Base-by-base conservation (phyloP, 2,888 invertebrate genomes). In the Cylloceria caligata region DNA sequence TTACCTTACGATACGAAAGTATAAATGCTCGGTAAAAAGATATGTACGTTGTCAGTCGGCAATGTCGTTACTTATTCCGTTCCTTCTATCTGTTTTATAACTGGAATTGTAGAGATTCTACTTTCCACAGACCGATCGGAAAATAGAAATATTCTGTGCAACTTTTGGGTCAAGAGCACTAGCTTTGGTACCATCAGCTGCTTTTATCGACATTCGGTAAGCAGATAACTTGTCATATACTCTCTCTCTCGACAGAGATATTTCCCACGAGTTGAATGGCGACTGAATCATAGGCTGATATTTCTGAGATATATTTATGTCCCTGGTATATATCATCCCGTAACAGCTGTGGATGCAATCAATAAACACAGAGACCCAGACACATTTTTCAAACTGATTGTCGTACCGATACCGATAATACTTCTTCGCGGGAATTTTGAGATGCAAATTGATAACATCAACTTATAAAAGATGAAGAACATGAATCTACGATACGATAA, bases 401-500 rank as follows among this genome's bases (percentile, higher is more conserved):
- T 39, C 64, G 11, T 11, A 42, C 19, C 13, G 39, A 24, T 36
- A 2, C 4, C 27, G 24, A n/a, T n/a, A n/a, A n/a, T n/a, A n/a
- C 24, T 13, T 42, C 4, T 11, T 11, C 24, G 21, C 5, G 3
- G 5, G 7, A 21, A 21, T 39, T 21, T 21, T 1, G 4, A 24
- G 55, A 65, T 11, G 11, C 55, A 45, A 67, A 13, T 67, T 27
- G 13, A 27, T 65, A 21, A 64, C 39, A 30, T 19, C 60, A 24
- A 57, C 30, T 30, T 24, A 45, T 47, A 16, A 52, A 62, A 52
- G 3, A 42, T 13, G 5, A 71, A 19, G 16, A 64, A 52, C 52
- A 49, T 7, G 36, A 24, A n/a, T 34, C 39, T n/a, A 42, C 11
- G 24, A 55, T 7, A 27, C 27, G 74, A 80, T 65, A 69, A 57